A percentile compares a stretch with the other conserved stretches of the same genome.
Conservation (phyloP, 2,888 invertebrate species). For the Lathronympha strigana region DNA sequence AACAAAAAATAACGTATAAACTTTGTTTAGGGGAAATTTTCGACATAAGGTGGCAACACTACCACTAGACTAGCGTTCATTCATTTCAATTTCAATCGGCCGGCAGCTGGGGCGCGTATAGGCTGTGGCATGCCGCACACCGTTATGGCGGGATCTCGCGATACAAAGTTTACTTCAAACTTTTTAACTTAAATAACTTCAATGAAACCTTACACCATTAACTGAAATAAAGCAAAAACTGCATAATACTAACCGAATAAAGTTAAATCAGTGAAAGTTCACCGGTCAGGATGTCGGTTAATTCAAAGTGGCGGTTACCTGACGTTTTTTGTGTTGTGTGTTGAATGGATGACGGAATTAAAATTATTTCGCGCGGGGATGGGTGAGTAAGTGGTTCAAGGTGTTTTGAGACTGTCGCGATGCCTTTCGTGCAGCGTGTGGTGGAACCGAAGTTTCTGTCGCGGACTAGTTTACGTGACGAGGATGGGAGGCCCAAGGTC, state of each 20-base stretch:
- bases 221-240: constrained; percentile 55
- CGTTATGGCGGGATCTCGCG: constrained; percentile 78
- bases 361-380: constrained; percentile 76
- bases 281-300: constrained; percentile 82
- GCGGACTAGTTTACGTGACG: constrained; percentile 86
- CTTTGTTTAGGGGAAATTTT: neutral
- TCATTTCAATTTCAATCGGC: constrained; percentile 65
- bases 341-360: constrained; percentile 80
- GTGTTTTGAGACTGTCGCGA: constrained; percentile 76
- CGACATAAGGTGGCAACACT: constrained; percentile 58
- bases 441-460: constrained; percentile 93
- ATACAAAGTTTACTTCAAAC: constrained; percentile 72
- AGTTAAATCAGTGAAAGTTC: constrained; percentile 68
- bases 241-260: constrained; percentile 50
- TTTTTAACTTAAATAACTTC: constrained; percentile 62
- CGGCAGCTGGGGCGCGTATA: constrained; percentile 57
- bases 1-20: neutral
- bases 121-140: constrained; percentile 46
- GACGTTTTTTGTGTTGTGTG: constrained; percentile 83
- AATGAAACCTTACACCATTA: constrained; percentile 55
- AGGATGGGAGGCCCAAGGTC: constrained; percentile 84
- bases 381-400: constrained; percentile 75
- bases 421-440: constrained; percentile 95
- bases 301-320: constrained; percentile 84
- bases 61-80: constrained; percentile 54